These are phyloP conservation scores for Amphiura filiformis DNA, from an alignment of 35 echinoderm and acorn worm species.

Conservation along the genomic window DNA sequence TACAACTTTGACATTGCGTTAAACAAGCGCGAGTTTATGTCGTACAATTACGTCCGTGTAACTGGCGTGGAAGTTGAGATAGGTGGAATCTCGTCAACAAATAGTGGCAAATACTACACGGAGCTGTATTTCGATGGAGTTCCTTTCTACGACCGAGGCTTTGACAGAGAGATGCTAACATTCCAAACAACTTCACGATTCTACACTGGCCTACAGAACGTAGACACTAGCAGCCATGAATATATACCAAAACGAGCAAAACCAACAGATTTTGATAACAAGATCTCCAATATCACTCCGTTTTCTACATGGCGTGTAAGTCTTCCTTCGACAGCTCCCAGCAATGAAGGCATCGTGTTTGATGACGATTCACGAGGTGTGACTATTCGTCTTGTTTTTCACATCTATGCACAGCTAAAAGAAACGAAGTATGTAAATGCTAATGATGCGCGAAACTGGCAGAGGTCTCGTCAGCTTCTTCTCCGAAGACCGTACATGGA, in stretches of 20 bases:
- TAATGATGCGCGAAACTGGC: background rate
- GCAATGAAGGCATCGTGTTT: slow-evolving; percentile 22
- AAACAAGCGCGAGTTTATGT: slow-evolving; percentile 7
- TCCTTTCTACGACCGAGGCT: slow-evolving; percentile 25
- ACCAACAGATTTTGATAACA: background rate
- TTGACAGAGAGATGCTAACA: background rate
- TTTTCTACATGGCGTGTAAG: background rate
- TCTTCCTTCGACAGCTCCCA: background rate
- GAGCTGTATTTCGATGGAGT: slow-evolving; percentile 8
- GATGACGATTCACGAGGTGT: slow-evolving; percentile 4
- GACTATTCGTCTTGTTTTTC: slow-evolving; percentile 12
- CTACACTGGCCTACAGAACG: slow-evolving; percentile 16
- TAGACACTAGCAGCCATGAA: background rate
- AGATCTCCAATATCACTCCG: slow-evolving; percentile 20
- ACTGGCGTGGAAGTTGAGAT: background rate
- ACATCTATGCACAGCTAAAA: slow-evolving; percentile 20
- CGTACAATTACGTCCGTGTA: slow-evolving; percentile 28
- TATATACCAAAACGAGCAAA: background rate
- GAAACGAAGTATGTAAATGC: background rate
- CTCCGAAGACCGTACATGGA: background rate
- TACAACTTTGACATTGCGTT: background rate
- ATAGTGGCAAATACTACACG: slow-evolving; percentile 24
- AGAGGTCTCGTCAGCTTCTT: background rate
- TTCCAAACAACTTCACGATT: slow-evolving; percentile 23
- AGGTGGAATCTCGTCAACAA: background rate